Evolutionary conservation across 2,888 invertebrate genomes (phyloP).

Genomic region (Alentia gelatinosa): DNA sequence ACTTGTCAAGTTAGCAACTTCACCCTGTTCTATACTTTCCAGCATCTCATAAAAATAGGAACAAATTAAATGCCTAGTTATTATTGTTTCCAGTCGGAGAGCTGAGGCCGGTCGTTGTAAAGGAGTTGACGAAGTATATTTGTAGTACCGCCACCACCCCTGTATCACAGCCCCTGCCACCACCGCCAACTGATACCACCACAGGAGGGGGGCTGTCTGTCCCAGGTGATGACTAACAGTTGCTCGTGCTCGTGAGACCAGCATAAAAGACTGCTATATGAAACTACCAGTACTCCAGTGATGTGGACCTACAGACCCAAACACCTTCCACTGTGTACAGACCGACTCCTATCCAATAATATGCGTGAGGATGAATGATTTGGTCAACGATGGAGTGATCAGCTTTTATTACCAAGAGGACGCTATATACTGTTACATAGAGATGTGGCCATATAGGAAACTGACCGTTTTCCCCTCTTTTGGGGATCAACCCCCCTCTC

Average conservation of each 20-base stretch:
- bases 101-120: conserved; percentile 28
- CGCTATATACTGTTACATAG: not conserved
- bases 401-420: not conserved
- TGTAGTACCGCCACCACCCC: conserved; percentile 27
- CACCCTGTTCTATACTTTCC: no score
- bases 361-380: not conserved
- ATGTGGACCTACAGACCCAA: not conserved
- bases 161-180: not conserved
- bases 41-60: no score
- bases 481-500: no score
- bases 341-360: not conserved
- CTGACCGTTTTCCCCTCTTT: not conserved
- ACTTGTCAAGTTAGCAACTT: no score
- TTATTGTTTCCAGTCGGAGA: not conserved
- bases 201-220: not conserved
- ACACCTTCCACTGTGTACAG: conserved; percentile 1
- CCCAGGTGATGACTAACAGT: conserved; percentile 2
- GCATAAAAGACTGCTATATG: not conserved
- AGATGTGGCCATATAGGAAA: conserved; percentile 17
- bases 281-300: not conserved
- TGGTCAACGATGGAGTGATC: not conserved
- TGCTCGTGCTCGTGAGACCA: not conserved
- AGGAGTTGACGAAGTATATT: conserved; percentile 14
- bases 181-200: not conserved
- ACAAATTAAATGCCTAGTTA: no score